phyloP scores from a whole-genome alignment of 1,140 invertebrate genomes.

The Cherax destructor region DNA sequence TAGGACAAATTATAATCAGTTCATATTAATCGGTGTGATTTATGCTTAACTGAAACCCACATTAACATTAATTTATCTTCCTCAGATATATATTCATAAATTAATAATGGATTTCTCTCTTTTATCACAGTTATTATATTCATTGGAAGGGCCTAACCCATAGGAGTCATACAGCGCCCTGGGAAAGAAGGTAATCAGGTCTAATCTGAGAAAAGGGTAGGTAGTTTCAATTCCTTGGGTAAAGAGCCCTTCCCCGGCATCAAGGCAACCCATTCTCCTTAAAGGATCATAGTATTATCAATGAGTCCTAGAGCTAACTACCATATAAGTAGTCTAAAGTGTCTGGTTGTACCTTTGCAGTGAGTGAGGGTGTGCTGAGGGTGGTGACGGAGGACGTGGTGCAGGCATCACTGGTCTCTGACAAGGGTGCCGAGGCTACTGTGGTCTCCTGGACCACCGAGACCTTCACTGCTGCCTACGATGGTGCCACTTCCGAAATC shows the following conservation, averaged over 20 bases:
- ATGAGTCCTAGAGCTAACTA: neutral
- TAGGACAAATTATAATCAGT: too few relatives aligned
- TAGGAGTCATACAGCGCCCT: too few relatives aligned
- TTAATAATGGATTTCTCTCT: too few relatives aligned
- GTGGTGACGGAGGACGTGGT: conserved; percentile 17
- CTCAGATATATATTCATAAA: too few relatives aligned
- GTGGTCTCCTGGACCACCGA: conserved; percentile 29
- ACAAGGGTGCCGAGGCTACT: conserved; percentile 1
- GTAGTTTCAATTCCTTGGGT: neutral
- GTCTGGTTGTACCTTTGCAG: neutral
- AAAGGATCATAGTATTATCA: neutral
- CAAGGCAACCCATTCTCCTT: neutral
- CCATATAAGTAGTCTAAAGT: neutral
- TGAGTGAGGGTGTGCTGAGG: neutral
- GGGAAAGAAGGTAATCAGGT: neutral
- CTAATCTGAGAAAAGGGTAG: neutral
- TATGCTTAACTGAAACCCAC: too few relatives aligned
- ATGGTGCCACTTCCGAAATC: conserved; percentile 29
- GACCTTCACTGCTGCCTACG: neutral
- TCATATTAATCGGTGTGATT: too few relatives aligned
- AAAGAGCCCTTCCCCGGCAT: too few relatives aligned
- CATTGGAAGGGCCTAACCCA: too few relatives aligned
- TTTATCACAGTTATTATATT: too few relatives aligned
- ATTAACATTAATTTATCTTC: too few relatives aligned
- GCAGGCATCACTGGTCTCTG: neutral